phyloP scores from a whole-genome alignment of 2,888 invertebrate genomes.

The Phyllotreta striolata region DNA sequence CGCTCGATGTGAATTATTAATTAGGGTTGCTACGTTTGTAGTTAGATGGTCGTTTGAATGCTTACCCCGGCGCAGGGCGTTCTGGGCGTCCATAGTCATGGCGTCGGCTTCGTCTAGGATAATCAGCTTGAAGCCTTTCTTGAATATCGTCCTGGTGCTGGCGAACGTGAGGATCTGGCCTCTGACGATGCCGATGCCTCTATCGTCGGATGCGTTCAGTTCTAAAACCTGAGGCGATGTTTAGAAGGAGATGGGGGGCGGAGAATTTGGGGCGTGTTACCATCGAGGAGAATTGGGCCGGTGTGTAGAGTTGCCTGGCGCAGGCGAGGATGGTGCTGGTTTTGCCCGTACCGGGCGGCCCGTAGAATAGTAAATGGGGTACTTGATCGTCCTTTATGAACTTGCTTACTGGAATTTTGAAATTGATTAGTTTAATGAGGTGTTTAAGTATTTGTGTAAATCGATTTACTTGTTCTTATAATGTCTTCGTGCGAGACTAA shows the following conservation, averaged over 20 bases:
- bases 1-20: no score
- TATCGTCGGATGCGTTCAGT: slow-evolving; percentile 97
- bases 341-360: slow-evolving; percentile 98
- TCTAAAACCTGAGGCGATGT: slow-evolving; percentile 84
- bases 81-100: slow-evolving; percentile 99
- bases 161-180: slow-evolving; percentile 96
- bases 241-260: neutral
- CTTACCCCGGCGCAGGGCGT: slow-evolving; percentile 92
- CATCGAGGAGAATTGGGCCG: slow-evolving; percentile 92
- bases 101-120: slow-evolving; percentile 99
- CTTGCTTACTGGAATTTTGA: slow-evolving; percentile 75
- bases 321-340: slow-evolving; percentile 97
- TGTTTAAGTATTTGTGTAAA: slow-evolving; percentile 5
- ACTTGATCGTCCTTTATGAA: slow-evolving; percentile 91
- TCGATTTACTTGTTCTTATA: slow-evolving; percentile 84
- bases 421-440: neutral
- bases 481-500: slow-evolving; percentile 98
- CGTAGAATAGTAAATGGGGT: slow-evolving; percentile 96
- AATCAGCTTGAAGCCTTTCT: slow-evolving; percentile 91
- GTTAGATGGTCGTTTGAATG: slow-evolving; percentile 4
- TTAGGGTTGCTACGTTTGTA: neutral
- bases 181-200: slow-evolving; percentile 94
- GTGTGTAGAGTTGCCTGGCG: slow-evolving; percentile 89
- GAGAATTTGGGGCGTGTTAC: slow-evolving; percentile 62
- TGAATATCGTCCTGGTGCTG: slow-evolving; percentile 94